Base-by-base conservation (phyloP, 2,888 invertebrate genomes). In the Agonopterix heracliana region DNA sequence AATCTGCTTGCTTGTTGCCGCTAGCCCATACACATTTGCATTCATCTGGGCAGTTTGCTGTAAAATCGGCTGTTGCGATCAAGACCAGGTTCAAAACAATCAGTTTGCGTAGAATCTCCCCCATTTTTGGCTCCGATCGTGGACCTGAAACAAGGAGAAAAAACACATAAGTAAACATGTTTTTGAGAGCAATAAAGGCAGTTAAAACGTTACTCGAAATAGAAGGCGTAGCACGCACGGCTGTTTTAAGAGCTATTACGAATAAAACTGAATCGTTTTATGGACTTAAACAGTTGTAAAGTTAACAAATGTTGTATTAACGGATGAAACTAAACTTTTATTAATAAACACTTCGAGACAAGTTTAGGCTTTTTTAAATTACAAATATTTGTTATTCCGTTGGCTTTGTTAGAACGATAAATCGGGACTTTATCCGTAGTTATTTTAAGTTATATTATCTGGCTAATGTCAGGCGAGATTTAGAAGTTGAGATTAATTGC, bases 21-120 rank as follows among this genome's bases (percentile, higher is more conserved):
- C 93, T 93, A 34, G 92, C 92, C 96, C 97, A 97, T 56, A 93
- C 92, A 75, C 97, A 97, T 67, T 92, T 92, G 85, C 97, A 97
- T 50, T 88, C 87, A 56, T 88, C 72, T 9, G 92, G 90, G 74
- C 94, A 94, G 69, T 90, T 89, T 34, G 85, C 86, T 47, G 90
- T 89, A 76, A 92, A 92, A 63, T 89, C 89, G 13, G 81, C 81
- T 45, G 80, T 67, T 9, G 79, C 69, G 14, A 71, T 66, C 41
- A 78, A 56, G 47, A 74, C 60, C 49, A 81, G 51, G 56, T 66
- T 69, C 17, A 82, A 54, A 38, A 78, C 54, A 52, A 80, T 53
- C 12, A 75, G 60, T 53, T 62, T 59, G 61, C 66, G 72, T 50
- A 80, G 64, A 51, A 63, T 68, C 49, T 63, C 61, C 59, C 68